Evolutionary conservation across 2,797 vertebrate species (phyloP), one percentile per base, ranked within the genome.

Genomic region (Xerus rutilus): DNA sequence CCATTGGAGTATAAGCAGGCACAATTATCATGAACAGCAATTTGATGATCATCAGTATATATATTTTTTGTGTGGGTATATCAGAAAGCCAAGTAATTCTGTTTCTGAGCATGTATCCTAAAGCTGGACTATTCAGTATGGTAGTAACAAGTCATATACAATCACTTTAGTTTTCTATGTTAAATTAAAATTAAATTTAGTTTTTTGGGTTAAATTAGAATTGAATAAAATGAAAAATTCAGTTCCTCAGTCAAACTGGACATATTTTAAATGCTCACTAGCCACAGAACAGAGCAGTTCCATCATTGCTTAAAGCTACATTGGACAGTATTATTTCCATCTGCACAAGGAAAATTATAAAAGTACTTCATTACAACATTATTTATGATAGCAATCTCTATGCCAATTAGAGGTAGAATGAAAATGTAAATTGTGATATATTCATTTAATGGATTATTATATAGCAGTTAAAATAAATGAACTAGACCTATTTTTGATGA

Each of bases 181-280:
- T 78, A 70, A 86, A 76, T 89, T 90, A 79, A 2, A 64, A 39
- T 70, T 39, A 59, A 54, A 21, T 86, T 77, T 78, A 52, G 86
- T 23, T 83, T 79, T 83, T 70, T 64, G 86, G 79, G 72, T 92
- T 79, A 72, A 87, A 62, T 90, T 91, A 81, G 3, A 65, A n/a
- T 65, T 47, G 47, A 84, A 69, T 20, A 84, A 77, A 90, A 72
- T 57, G 47, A 78, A 94, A 87, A 90, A 39, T 23, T 73, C 14
- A 79, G 15, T 93, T 92, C 20, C 12, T 86, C 9, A 45, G 15
- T 52, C 65, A 90, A 13, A 18, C 28, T 49, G 85, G 23, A 65
- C 43, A 64, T 35, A 86, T 73, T 90, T 86, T 54, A 90, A 45
- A 2, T 84, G 21, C 52, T 73, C 11, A 57, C 1, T 45, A 77